phyloP scores from a whole-genome alignment of 2,113 vertebrate genomes.

The Stegastes partitus region DNA sequence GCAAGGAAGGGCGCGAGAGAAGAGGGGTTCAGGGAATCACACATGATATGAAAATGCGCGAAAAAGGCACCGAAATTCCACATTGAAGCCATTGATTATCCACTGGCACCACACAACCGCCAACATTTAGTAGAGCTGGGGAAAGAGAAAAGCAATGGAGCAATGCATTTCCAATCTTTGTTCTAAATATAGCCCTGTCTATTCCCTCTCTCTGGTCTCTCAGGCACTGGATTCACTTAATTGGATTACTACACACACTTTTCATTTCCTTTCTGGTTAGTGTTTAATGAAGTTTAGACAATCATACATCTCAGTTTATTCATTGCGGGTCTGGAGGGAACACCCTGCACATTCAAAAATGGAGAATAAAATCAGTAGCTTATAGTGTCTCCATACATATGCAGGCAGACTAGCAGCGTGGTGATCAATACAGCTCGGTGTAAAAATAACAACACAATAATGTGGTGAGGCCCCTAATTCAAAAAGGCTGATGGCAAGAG shows the following conservation, averaged over 20 bases:
- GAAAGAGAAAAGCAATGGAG: slow-evolving; percentile 36
- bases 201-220: slow-evolving; percentile 42
- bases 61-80: slow-evolving; percentile 13
- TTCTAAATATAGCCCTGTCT: slow-evolving; percentile 71
- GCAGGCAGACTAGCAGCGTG: slow-evolving; percentile 2
- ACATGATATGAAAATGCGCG: slow-evolving; percentile 11
- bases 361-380: neutral
- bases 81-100: slow-evolving; percentile 3
- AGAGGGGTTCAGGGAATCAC: neutral
- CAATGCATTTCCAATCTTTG: slow-evolving; percentile 43
- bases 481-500: neutral
- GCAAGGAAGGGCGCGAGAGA: neutral
- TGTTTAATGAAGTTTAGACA: slow-evolving; percentile 65
- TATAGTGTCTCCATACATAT: neutral
- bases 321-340: slow-evolving; percentile 30
- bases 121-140: slow-evolving; percentile 13
- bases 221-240: slow-evolving; percentile 59
- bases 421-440: slow-evolving; percentile 27
- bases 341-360: slow-evolving; percentile 19
- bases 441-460: slow-evolving; percentile 39
- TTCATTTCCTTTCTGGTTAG: slow-evolving; percentile 71
- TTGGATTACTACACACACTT: slow-evolving; percentile 71
- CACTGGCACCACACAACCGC: neutral
- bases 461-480: no score
- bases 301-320: slow-evolving; percentile 61